Evolutionary conservation across 2,113 vertebrate species (phyloP).

Genomic region (Dipodomys spectabilis): DNA sequence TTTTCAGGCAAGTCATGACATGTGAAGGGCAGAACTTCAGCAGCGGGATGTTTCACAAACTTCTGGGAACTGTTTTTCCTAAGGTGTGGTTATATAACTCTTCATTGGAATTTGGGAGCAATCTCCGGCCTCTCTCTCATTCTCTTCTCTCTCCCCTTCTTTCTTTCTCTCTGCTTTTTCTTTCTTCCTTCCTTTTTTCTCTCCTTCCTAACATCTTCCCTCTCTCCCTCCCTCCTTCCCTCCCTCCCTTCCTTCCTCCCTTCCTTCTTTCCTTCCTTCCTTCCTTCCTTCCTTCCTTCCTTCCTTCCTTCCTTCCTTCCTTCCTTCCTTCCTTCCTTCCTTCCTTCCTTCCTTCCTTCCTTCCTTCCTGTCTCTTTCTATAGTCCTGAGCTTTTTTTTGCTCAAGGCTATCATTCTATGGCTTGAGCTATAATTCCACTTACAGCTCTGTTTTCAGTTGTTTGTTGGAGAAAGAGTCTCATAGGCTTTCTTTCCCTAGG

Average conservation of each 20-base stretch:
- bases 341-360: background rate
- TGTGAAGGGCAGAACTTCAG: background rate
- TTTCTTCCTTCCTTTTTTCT: too few relatives aligned
- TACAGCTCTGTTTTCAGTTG: too few relatives aligned
- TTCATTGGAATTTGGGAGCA: conserved; percentile 2
- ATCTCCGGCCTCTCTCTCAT: too few relatives aligned
- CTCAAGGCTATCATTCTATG: too few relatives aligned
- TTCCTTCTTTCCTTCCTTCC: background rate
- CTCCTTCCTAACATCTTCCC: too few relatives aligned
- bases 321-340: background rate
- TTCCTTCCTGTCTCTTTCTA: background rate
- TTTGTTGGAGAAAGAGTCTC: too few relatives aligned
- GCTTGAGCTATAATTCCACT: too few relatives aligned
- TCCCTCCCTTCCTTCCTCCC: background rate
- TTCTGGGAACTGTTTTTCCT: background rate
- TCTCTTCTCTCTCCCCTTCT: too few relatives aligned
- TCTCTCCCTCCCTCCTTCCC: background rate
- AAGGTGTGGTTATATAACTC: background rate
- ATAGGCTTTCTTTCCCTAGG: too few relatives aligned
- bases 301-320: background rate
- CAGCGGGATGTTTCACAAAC: background rate
- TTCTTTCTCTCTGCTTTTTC: too few relatives aligned
- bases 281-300: background rate
- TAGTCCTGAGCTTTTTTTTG: too few relatives aligned
- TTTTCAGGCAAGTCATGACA: background rate